A percentile compares a stretch with the other conserved stretches of the same genome.
Evolutionary conservation across 2,113 vertebrate genomes (phyloP).

Genomic region (Archocentrus centrarchus): DNA sequence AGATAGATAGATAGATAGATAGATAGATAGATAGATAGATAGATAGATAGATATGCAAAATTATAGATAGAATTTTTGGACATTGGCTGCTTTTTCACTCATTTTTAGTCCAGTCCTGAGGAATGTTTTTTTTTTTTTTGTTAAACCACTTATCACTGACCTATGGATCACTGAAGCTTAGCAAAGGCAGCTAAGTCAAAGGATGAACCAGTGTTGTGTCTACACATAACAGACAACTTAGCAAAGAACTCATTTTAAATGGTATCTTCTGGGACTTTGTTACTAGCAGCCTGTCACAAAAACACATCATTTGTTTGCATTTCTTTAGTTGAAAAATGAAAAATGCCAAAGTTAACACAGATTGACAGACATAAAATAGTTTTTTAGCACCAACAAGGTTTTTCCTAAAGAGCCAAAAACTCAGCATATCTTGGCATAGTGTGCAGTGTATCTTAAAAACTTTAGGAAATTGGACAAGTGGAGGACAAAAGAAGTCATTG

Average conservation of each 20-base stretch:
- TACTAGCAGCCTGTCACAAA: neutral
- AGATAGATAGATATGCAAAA: neutral
- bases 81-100: too few relatives aligned
- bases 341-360: too few relatives aligned
- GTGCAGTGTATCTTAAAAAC: rapidly evolving
- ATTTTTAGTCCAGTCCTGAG: too few relatives aligned
- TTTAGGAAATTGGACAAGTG: neutral
- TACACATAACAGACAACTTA: neutral
- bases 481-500: neutral
- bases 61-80: too few relatives aligned
- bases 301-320: too few relatives aligned
- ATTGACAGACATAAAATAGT: neutral
- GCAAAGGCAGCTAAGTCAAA: rapidly evolving
- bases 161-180: neutral
- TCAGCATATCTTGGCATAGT: too few relatives aligned
- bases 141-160: neutral
- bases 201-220: neutral
- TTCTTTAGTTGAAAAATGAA: too few relatives aligned
- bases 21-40: too few relatives aligned
- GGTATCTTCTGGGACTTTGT: neutral
- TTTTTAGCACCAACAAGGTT: neutral
- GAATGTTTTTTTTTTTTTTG: too few relatives aligned
- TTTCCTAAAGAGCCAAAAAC: neutral
- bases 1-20: too few relatives aligned
- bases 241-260: neutral